Conservation (phyloP, 2,113 vertebrate genomes). For the Gopherus evgoodei region DNA sequence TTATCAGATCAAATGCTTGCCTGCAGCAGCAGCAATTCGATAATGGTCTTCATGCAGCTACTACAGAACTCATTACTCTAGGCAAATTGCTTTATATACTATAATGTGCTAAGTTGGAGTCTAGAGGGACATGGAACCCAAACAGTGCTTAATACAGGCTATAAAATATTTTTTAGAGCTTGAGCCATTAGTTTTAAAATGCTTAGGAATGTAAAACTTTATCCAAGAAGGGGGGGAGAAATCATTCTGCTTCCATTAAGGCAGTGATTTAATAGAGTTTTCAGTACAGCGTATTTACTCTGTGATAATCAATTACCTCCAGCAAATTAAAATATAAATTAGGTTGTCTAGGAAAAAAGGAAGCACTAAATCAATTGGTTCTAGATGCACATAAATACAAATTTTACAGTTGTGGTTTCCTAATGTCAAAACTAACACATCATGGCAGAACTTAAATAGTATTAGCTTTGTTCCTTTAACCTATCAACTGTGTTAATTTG, state of each 20-base stretch:
- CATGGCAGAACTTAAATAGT: neutral
- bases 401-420: constrained; percentile 51
- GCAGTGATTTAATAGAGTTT: constrained; percentile 73
- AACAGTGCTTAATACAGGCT: constrained; percentile 77
- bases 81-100: constrained; percentile 80
- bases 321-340: constrained; percentile 80
- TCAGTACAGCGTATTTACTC: constrained; percentile 74
- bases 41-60: constrained; percentile 70
- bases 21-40: constrained; percentile 66
- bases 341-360: constrained; percentile 52
- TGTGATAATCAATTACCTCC: constrained; percentile 76
- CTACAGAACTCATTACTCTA: constrained; percentile 78
- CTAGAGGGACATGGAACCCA: constrained; percentile 69
- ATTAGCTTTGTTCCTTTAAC: constrained; percentile 13
- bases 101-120: constrained; percentile 70
- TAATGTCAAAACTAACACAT: constrained; percentile 52
- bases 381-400: constrained; percentile 52
- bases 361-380: constrained; percentile 66
- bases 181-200: constrained; percentile 76
- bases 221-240: constrained; percentile 17
- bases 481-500: neutral
- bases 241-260: constrained; percentile 58
- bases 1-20: constrained; percentile 58
- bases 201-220: constrained; percentile 70
- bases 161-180: constrained; percentile 83